phyloP scores from a whole-genome alignment of 2,888 invertebrate species.

The Cistogaster globosa region DNA sequence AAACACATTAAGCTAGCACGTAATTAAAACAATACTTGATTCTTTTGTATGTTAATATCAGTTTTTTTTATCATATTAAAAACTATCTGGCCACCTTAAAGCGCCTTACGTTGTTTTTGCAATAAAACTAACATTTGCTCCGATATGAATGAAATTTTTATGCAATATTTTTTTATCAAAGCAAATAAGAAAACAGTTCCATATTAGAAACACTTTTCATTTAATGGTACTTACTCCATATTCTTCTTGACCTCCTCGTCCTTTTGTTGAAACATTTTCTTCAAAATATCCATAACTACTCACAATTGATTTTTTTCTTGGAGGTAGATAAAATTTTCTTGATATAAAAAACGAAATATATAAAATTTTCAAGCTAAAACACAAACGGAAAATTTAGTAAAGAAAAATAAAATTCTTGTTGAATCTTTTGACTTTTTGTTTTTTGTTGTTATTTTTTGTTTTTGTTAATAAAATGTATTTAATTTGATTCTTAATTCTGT shows the following conservation, averaged over 20 bases:
- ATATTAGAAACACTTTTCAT: conserved; percentile 14
- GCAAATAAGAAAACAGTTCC: not conserved
- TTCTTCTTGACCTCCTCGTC: conserved; percentile 72
- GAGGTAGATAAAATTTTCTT: conserved; percentile 45
- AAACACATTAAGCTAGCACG: too few relatives aligned
- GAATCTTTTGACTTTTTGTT: conserved; percentile 14
- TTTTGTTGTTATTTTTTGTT: not conserved
- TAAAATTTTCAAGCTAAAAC: conserved; percentile 15
- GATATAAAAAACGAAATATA: not conserved
- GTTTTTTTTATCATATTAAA: too few relatives aligned
- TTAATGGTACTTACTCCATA: conserved; percentile 74
- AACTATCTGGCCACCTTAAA: conserved; percentile 41
- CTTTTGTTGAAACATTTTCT: conserved; percentile 78
- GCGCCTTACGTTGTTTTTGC: conserved; percentile 14
- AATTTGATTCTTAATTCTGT: conserved; percentile 10
- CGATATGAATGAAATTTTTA: conserved; percentile 8
- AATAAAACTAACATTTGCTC: not conserved
- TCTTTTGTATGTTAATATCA: too few relatives aligned
- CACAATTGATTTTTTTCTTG: conserved; percentile 50
- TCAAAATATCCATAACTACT: conserved; percentile 77
- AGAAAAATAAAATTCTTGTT: conserved; percentile 43
- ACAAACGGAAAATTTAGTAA: conserved; percentile 57
- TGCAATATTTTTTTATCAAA: conserved; percentile 36
- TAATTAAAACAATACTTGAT: too few relatives aligned
- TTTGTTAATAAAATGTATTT: conserved; percentile 5